A percentile compares a stretch with the other conserved stretches of the same genome.
phyloP scores from a whole-genome alignment of 1,140 invertebrate genomes.

The Hycleus cichorii region DNA sequence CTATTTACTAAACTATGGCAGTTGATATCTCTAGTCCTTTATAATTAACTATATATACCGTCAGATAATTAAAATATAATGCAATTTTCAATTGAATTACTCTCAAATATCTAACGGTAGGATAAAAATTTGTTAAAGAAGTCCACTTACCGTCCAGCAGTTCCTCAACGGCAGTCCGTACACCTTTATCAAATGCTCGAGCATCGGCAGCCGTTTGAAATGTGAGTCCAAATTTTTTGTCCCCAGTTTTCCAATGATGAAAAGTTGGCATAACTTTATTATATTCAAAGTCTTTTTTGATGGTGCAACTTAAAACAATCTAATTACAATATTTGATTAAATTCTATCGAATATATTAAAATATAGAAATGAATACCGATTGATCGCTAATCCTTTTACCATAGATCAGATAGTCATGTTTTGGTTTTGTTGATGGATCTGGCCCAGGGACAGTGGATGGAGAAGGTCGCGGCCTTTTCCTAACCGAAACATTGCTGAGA shows the following conservation, averaged over 20 bases:
- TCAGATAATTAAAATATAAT: conserved; percentile 3
- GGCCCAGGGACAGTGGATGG: conserved; percentile 30
- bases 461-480: conserved; percentile 55
- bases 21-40: background rate
- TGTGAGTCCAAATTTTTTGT: conserved; percentile 90
- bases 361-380: conserved; percentile 57
- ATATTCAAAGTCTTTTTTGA: conserved; percentile 94
- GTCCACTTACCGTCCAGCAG: conserved; percentile 73
- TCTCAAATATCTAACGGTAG: no score
- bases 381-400: conserved; percentile 87
- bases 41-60: background rate
- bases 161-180: conserved; percentile 83
- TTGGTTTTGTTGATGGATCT: conserved; percentile 42
- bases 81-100: background rate
- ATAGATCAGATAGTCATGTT: conserved; percentile 83
- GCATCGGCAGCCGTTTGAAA: conserved; percentile 93
- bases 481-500: conserved; percentile 83
- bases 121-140: conserved; percentile 1
- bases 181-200: conserved; percentile 87
- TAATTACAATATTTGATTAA: conserved; percentile 40
- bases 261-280: conserved; percentile 97
- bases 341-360: no score
- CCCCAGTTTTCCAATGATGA: conserved; percentile 94
- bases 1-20: conserved; percentile 18
- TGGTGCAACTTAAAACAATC: conserved; percentile 89